These are phyloP conservation scores for Syngnathoides biaculeatus DNA, from an alignment of 2,113 vertebrate species.

Conservation along the genomic window DNA sequence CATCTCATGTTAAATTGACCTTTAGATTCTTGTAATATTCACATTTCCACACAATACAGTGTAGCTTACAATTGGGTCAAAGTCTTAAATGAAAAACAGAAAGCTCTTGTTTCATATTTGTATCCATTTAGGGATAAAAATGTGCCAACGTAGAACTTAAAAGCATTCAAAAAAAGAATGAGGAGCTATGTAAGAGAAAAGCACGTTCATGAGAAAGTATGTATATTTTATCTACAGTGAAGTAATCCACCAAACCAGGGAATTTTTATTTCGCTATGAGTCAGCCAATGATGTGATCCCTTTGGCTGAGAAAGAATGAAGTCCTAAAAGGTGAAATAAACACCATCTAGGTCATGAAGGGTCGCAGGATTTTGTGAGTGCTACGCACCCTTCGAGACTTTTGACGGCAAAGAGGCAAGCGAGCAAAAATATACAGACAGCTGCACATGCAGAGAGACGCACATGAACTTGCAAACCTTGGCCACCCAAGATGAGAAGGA, in stretches of 20 bases:
- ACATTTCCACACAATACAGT: too few species aligned
- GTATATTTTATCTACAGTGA: conserved; percentile 1
- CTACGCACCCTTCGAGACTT: conserved; percentile 7
- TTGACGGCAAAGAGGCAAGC: conserved; percentile 32
- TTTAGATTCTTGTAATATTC: neutral
- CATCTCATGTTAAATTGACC: conserved; percentile 7
- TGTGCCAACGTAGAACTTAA: conserved; percentile 18
- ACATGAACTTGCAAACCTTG: conserved; percentile 45
- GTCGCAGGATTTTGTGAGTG: conserved; percentile 23
- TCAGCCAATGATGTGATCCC: neutral
- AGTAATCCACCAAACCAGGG: conserved; percentile 12
- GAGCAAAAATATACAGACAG: conserved; percentile 24
- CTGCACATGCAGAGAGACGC: conserved; percentile 35
- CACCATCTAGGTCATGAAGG: conserved; percentile 19
- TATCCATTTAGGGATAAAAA: conserved; percentile 1
- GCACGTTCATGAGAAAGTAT: neutral
- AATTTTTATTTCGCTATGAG: neutral
- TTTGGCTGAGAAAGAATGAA: conserved; percentile 1
- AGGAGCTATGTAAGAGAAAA: conserved; percentile 5
- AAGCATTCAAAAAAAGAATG: conserved; percentile 2
- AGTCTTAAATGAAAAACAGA: neutral
- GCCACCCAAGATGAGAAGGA: conserved; percentile 72
- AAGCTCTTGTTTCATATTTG: neutral
- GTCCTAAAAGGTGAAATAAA: conserved; percentile 17
- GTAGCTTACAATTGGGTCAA: neutral